Evolutionary conservation across 2,888 invertebrate genomes (phyloP), one percentile per base, ranked within the genome.

Genomic region (Drosophila setosimentum): DNA sequence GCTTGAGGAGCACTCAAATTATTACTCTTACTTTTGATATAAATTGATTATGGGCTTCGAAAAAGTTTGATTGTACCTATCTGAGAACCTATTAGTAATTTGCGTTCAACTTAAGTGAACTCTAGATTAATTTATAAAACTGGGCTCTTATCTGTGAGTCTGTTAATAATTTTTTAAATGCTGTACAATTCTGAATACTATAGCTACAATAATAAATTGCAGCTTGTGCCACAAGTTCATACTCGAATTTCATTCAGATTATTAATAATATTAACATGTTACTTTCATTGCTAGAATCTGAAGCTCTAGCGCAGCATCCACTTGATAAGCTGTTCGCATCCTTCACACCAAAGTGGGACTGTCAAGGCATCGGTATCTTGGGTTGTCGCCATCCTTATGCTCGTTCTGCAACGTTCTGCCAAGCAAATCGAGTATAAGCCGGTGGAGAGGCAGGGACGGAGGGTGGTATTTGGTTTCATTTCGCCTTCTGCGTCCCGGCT

Each of bases 381-480:
- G 73, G 33, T 45, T 63, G 63, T 68, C 71, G 49, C 66, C 66
- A 51, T 66, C 70, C 60, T 77, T 51, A 48, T 61, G 63, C 55
- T 29, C 55, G n/a, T 45, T 16, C 24, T 24, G 45, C 57, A 53
- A 37, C 57, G 42, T 67, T 35, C 63, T 62, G 59, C 48, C 68
- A 71, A 55, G 70, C 60, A 83, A 72, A 70, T 83, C 68, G 75
- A 75, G 82, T 73, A 75, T 75, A 83, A 83, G 74, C 78, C 60
- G 42, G 48, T 13, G 54, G 40, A 37, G 45, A 32, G 53, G 48
- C 51, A 11, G 33, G 50, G 55, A 27, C 21, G 65, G 45, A 62
- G 68, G 42, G 63, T 61, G 63, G 53, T 64, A 24, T 76, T 59
- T 40, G 69, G 21, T 57, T 76, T 69, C 53, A 61, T 40, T 62